Evolutionary conservation across 2,113 vertebrate species (phyloP), one percentile per base, ranked within the genome.

Genomic region (Rousettus leschenaultii): DNA sequence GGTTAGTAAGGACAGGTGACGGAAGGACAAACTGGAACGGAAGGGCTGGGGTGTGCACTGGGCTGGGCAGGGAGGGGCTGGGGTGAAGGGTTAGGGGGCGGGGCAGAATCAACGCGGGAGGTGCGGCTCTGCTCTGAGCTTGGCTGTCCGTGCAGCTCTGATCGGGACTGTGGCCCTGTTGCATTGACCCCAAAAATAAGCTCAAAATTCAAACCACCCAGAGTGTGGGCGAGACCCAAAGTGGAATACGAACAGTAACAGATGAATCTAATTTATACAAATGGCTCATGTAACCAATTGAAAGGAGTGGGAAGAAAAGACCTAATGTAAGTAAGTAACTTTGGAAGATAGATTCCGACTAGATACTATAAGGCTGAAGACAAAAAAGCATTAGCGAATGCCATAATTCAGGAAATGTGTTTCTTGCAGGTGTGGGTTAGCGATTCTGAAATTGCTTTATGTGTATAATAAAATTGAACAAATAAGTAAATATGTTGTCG

Each of bases 41-140:
- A 57, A 6, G 12, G 15, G 51, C 14, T 43, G 55, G 51, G 35
- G 19, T 51, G 1, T 30, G 43, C 8, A 3, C 14, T 16, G 22
- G 40, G 3, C 1, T 21, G 33, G n/a, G 16, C 38, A 33, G 55
- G n/a, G n/a, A 40, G 19, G 35, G 11, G 19, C 0, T 38, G 14
- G n/a, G 9, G 16, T 3, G 51, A 38, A 66, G 35, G 14, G 33
- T 22, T 5, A 18, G 13, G 1, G 5, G 38, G 40, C 2, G 12
- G 1, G 35, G 7, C 51, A 4, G 15, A 51, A 16, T 51, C 5
- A 22, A 2, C 2, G 0, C 0, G 1, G 33, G 26, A 24, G 30
- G 3, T 22, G 40, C 71, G 19, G 53, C 38, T 83, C 40, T 74
- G 28, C 53, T 8, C 43, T 13, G 71, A 85, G 15, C 13, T 7